phyloP scores from a whole-genome alignment of 2,888 invertebrate species.

The Lapara coniferarum region DNA sequence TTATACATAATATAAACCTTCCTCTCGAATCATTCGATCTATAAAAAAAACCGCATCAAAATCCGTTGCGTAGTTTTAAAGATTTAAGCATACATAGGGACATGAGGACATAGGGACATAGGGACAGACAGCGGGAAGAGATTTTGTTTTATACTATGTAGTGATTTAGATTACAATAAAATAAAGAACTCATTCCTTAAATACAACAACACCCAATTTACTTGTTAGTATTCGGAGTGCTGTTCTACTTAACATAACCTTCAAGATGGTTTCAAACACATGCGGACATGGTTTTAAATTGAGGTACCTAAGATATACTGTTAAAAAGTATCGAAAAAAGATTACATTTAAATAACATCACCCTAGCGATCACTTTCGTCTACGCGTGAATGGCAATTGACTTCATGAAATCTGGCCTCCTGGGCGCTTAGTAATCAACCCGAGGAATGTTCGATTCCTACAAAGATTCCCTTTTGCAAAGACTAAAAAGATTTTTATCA shows the following conservation, averaged over 20 bases:
- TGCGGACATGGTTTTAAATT: constrained; percentile 36
- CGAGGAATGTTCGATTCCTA: constrained; percentile 72
- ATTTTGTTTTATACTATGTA: too few species aligned
- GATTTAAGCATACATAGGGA: too few species aligned
- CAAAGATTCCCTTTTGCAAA: constrained; percentile 73
- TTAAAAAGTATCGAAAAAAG: constrained; percentile 80
- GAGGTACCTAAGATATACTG: constrained; percentile 50
- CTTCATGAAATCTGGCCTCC: constrained; percentile 77
- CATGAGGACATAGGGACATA: too few species aligned
- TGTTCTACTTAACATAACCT: background rate
- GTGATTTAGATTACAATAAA: too few species aligned
- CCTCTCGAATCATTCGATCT: too few species aligned
- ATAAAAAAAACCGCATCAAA: too few species aligned
- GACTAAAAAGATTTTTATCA: constrained; percentile 80
- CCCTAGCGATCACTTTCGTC: constrained; percentile 79
- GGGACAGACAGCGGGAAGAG: too few species aligned
- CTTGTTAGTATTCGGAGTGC: background rate
- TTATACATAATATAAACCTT: too few species aligned
- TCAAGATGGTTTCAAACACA: background rate
- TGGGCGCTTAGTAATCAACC: constrained; percentile 79
- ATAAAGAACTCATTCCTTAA: too few species aligned
- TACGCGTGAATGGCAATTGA: constrained; percentile 76
- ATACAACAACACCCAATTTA: background rate
- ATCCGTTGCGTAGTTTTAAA: too few species aligned
- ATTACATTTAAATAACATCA: constrained; percentile 83